Base-by-base conservation (phyloP, 2,888 invertebrate species). In the Pammene aurita region DNA sequence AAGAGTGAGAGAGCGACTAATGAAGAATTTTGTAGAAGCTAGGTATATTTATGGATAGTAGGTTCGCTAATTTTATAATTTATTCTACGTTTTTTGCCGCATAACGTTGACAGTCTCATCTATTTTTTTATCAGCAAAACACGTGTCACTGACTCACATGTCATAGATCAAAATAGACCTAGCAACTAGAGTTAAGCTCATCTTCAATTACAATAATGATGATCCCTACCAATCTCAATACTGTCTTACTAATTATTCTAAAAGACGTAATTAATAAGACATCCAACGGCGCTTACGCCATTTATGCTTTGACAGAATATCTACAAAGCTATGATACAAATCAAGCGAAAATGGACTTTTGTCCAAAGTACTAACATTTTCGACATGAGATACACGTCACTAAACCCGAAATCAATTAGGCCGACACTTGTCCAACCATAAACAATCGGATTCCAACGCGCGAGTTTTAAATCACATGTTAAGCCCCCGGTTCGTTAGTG, bases 381-480 rank as follows among this genome's bases (percentile, higher is more conserved):
- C 14, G n/a, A 18, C 18, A 34, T 54, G 35, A 46, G 54, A 38
- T 7, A 52, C 4, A 60, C 52, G 14, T 58, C 57, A 9, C 52
- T 66, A 48, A 67, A 68, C 57, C 63, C 41, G 50, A 72, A 67
- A 70, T 73, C 71, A 72, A 69, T 71, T 48, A 63, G 50, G 11
- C 11, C 11, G 52, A 71, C 73, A 71, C 60, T 66, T 68, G 73
- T 65, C 18, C 50, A 34, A 60, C 67, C 56, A 73, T 74, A 71
- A 73, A 72, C 66, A 72, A 72, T 71, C 66, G 65, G 42, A 67
- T 69, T 69, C 58, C 57, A 44, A 16, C 42, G 38, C 57, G 71
- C 34, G 13, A n/a, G 52, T 57, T 54, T 66, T 68, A 68, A 72
- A 72, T 72, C 71, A 71, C 67, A 65, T 60, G 63, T 57, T 64